Evolutionary conservation across 2,113 vertebrate genomes (phyloP), one percentile per base, ranked within the genome.

Genomic region (Oryzias javanicus): DNA sequence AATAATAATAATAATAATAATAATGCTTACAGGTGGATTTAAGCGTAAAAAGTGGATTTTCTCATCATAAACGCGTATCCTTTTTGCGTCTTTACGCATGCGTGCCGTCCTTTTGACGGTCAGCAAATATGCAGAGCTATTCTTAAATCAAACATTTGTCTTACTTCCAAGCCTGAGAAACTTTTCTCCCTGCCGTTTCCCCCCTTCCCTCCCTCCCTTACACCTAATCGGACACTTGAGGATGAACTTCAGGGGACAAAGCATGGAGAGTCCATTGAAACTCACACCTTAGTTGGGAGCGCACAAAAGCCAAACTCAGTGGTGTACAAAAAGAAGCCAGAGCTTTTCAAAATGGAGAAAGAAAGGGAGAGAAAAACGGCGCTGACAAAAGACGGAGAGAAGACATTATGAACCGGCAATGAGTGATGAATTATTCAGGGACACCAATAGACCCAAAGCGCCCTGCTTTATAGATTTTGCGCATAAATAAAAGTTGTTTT

Each of bases 371-470:
- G 93, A 95, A 80, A 85, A 97, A 96, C 91, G 93, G 93, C 90
- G 83, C 74, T 87, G 92, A 99, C 95, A 98, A 99, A 96, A 92
- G 95, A 78, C 93, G 40, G 78, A 91, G 94, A 96, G 95, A 94
- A 92, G 94, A 98, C 96, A 97, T 98, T 97, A 98, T 96, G 94
- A 94, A 92, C 93, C 93, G 93, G 94, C 96, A 98, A 98, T 98
- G 95, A 98, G 94, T 94, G 94, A 99, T 99, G 97, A 99, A 99
- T 98, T 96, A 98, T 99, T 99, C 96, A 99, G 92, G 93, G 93
- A 92, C 90, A 88, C 89, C 92, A 92, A 93, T 93, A 91, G 93
- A 88, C 89, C 88, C 92, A 86, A 83, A 88, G 89, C 89, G 87
- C 79, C 77, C 88, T 89, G 90, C 93, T 97, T 98, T 95, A 95